These are phyloP conservation scores for Polyergus mexicanus DNA, from an alignment of 1,140 invertebrate species.

Conservation along the genomic window DNA sequence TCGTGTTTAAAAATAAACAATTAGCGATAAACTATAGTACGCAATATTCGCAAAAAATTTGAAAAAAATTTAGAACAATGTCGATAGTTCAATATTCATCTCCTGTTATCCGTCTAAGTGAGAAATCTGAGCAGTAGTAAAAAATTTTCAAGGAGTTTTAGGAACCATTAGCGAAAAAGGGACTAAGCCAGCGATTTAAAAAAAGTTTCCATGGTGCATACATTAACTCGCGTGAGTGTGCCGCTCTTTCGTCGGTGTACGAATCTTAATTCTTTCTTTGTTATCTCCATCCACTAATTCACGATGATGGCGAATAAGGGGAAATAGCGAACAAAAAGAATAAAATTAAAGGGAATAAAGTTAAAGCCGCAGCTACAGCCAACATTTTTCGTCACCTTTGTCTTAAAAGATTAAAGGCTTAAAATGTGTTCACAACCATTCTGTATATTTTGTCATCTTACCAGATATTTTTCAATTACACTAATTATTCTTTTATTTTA, in stretches of 20 bases:
- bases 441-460: slow-evolving; percentile 58
- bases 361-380: slow-evolving; percentile 71
- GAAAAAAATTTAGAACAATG: slow-evolving; percentile 20
- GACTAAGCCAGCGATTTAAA: slow-evolving; percentile 79
- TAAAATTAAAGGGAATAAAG: slow-evolving; percentile 58
- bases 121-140: slow-evolving; percentile 42
- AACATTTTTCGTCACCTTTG: slow-evolving; percentile 81
- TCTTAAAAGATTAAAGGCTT: slow-evolving; percentile 83
- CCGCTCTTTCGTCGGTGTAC: slow-evolving; percentile 58
- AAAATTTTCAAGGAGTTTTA: slow-evolving; percentile 65
- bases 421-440: slow-evolving; percentile 74
- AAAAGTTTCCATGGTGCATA: slow-evolving; percentile 77
- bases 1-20: background rate
- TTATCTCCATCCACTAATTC: slow-evolving; percentile 84
- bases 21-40: background rate
- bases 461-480: background rate
- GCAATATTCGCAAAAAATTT: background rate
- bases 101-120: slow-evolving; percentile 52
- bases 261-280: slow-evolving; percentile 85
- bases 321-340: background rate
- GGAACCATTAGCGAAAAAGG: slow-evolving; percentile 77
- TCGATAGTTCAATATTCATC: slow-evolving; percentile 47
- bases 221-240: slow-evolving; percentile 75
- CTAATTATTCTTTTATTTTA: background rate
- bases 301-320: slow-evolving; percentile 61